phyloP scores from a whole-genome alignment of 2,888 invertebrate species.

The Mylabris sibirica region DNA sequence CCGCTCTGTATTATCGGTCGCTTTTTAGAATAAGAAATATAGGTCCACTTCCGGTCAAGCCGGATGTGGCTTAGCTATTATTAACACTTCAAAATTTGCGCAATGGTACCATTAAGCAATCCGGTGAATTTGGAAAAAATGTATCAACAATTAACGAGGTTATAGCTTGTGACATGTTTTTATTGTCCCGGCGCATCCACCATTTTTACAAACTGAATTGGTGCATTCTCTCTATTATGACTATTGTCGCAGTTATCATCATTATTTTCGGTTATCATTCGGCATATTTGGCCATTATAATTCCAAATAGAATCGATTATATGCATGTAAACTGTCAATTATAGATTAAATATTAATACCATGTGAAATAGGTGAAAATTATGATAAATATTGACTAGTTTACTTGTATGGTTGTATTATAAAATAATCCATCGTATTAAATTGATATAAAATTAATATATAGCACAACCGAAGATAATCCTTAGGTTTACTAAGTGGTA shows the following conservation, averaged over 20 bases:
- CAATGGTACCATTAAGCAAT: no score
- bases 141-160: no score
- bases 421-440: constrained; percentile 18
- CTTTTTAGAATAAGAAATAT: no score
- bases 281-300: not conserved
- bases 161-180: no score
- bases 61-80: no score
- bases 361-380: constrained; percentile 2
- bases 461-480: constrained; percentile 24
- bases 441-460: constrained; percentile 29
- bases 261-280: not conserved
- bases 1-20: no score
- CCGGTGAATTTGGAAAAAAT: no score
- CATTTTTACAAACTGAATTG: not conserved
- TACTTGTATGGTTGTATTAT: not conserved
- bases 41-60: no score
- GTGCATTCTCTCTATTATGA: not conserved
- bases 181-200: not conserved
- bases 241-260: not conserved
- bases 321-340: constrained; percentile 1
- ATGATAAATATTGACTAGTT: not conserved
- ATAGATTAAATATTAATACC: constrained; percentile 3
- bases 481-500: constrained; percentile 20
- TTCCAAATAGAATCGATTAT: not conserved
- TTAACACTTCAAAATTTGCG: no score